Evolutionary conservation across 2,113 vertebrate genomes (phyloP).

Genomic region (Gulo gulo): DNA sequence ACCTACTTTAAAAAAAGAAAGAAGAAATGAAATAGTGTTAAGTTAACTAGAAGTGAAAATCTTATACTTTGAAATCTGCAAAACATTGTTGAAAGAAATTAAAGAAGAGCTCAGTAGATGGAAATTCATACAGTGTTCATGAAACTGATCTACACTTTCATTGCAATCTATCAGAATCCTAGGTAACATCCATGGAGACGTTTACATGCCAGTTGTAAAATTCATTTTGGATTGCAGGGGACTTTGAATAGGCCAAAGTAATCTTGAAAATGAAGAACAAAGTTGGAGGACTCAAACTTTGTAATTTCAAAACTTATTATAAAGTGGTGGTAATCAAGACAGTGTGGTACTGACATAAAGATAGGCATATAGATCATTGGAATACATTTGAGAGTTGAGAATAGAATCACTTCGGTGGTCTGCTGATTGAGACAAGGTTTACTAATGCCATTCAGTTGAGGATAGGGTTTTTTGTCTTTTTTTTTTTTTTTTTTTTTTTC

Average conservation of each 20-base stretch:
- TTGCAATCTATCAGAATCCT: not conserved
- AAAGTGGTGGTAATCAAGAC: not conserved
- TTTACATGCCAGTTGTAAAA: not conserved
- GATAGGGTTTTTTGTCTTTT: not conserved
- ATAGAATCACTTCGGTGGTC: not conserved
- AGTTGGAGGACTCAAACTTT: not conserved
- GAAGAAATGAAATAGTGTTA: not conserved
- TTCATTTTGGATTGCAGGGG: not conserved
- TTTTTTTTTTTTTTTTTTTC: not conserved
- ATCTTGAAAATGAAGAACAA: not conserved
- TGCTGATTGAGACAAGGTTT: not conserved
- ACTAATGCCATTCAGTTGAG: not conserved
- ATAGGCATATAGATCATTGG: not conserved
- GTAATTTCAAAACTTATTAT: not conserved
- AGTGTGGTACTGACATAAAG: not conserved
- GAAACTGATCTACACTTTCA: not conserved
- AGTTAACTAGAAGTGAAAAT: not conserved
- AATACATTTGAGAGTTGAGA: not conserved
- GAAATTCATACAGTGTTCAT: not conserved
- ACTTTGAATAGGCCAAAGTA: not conserved
- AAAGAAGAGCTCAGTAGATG: not conserved
- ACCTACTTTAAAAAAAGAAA: not conserved
- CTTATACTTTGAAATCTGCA: not conserved
- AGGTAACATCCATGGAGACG: not conserved
- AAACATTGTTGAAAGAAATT: not conserved